These are phyloP conservation scores for Podabrus alpinus DNA, from an alignment of 2,888 invertebrate species.

Conservation along the genomic window DNA sequence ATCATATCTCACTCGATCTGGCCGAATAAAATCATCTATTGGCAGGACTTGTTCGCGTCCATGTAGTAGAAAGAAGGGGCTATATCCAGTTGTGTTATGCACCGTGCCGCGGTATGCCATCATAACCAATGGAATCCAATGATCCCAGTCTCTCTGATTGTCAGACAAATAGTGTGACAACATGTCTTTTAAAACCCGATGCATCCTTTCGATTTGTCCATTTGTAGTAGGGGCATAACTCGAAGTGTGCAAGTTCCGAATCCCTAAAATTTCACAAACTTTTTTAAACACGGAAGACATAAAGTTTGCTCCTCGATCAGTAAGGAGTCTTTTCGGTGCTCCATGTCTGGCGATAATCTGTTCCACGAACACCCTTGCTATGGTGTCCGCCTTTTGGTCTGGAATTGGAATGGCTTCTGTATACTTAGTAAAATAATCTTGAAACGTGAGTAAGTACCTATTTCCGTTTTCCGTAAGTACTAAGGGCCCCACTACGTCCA, in stretches of 20 bases:
- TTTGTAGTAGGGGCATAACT: slow-evolving; percentile 43
- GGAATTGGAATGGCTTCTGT: slow-evolving; percentile 40
- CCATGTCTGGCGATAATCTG: slow-evolving; percentile 39
- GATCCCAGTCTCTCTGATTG: slow-evolving; percentile 40
- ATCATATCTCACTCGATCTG: slow-evolving; percentile 22
- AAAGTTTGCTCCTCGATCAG: slow-evolving; percentile 42
- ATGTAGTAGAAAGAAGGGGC: slow-evolving; percentile 34
- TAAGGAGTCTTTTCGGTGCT: slow-evolving; percentile 37
- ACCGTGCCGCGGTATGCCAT: slow-evolving; percentile 33
- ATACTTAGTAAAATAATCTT: slow-evolving; percentile 39
- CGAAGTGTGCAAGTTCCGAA: slow-evolving; percentile 37
- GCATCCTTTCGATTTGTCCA: slow-evolving; percentile 42
- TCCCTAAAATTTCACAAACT: slow-evolving; percentile 35
- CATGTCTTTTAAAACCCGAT: slow-evolving; percentile 38
- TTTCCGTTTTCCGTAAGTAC: slow-evolving; percentile 32
- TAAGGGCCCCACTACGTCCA: slow-evolving; percentile 43
- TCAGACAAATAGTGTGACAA: slow-evolving; percentile 38
- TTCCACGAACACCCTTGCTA: slow-evolving; percentile 36
- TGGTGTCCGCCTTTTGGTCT: slow-evolving; percentile 37
- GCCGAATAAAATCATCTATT: slow-evolving; percentile 23
- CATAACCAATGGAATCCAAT: slow-evolving; percentile 37
- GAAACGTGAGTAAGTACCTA: too few relatives aligned
- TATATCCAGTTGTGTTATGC: slow-evolving; percentile 32
- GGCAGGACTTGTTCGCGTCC: slow-evolving; percentile 36
- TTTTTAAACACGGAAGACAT: slow-evolving; percentile 36